Conservation (phyloP, 2,797 vertebrate genomes). For the Micromesistius poutassou region DNA sequence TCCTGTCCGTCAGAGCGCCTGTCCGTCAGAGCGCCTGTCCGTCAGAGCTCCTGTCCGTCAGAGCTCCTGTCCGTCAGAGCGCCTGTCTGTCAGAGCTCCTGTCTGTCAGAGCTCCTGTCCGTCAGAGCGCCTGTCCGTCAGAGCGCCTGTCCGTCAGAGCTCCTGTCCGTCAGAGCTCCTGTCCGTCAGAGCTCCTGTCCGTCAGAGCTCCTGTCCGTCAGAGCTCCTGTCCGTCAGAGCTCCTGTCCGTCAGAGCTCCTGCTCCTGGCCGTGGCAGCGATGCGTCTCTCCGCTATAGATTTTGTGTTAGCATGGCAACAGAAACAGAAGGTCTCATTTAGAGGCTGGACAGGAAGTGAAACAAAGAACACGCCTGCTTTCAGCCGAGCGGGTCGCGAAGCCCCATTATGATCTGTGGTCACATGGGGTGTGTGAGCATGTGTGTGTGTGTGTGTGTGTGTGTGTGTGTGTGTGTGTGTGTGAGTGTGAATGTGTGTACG, state of each 20-base stretch:
- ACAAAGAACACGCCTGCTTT: no score
- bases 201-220: background rate
- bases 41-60: background rate
- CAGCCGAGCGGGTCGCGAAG: background rate
- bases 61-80: background rate
- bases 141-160: no score
- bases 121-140: background rate
- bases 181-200: background rate
- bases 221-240: background rate
- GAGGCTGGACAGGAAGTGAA: no score
- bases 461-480: background rate
- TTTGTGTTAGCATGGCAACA: background rate
- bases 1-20: background rate
- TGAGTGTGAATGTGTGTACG: background rate
- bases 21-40: background rate
- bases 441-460: background rate
- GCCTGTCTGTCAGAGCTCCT: background rate
- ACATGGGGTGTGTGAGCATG: background rate
- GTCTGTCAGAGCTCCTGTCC: no score
- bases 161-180: background rate
- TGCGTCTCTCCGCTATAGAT: background rate
- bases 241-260: background rate
- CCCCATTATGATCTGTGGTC: background rate
- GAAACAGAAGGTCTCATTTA: no score
- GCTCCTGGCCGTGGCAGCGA: background rate